phyloP scores from a whole-genome alignment of 1,140 invertebrate species.

The Halictus rubicundus region DNA sequence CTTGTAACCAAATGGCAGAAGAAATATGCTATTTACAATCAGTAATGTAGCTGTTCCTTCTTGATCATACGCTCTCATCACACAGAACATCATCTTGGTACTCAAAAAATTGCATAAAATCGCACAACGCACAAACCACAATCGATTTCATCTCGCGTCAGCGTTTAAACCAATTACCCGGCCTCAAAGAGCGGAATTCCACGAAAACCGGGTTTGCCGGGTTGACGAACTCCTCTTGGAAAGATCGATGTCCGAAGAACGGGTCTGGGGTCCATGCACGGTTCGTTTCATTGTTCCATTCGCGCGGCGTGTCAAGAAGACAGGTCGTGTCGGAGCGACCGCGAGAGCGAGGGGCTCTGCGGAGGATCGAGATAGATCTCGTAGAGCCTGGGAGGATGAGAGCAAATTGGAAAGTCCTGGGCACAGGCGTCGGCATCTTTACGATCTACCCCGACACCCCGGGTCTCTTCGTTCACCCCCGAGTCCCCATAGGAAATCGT shows the following conservation, averaged over 20 bases:
- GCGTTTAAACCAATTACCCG: not conserved
- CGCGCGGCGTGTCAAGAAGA: not conserved
- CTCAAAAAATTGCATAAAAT: no score
- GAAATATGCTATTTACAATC: no score
- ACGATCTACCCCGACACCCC: constrained; percentile 3
- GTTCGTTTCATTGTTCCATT: constrained; percentile 13
- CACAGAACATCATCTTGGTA: no score
- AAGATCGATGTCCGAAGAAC: not conserved
- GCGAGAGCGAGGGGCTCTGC: not conserved
- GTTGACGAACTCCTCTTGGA: not conserved
- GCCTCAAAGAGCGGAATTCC: not conserved
- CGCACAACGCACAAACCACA: no score
- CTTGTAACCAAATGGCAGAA: no score
- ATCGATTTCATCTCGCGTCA: no score
- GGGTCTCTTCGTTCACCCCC: not conserved
- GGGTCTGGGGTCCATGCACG: not conserved
- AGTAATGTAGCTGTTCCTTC: no score
- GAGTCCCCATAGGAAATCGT: not conserved
- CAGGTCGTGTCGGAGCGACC: not conserved
- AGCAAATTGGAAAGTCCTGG: constrained; percentile 49
- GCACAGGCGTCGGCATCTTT: constrained; percentile 8
- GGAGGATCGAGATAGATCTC: constrained; percentile 4
- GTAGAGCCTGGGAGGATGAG: not conserved
- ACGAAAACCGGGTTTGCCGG: not conserved
- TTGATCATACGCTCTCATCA: no score